Evolutionary conservation across 2,888 invertebrate genomes (phyloP).

Genomic region (Xanthorhoe spadicearia): DNA sequence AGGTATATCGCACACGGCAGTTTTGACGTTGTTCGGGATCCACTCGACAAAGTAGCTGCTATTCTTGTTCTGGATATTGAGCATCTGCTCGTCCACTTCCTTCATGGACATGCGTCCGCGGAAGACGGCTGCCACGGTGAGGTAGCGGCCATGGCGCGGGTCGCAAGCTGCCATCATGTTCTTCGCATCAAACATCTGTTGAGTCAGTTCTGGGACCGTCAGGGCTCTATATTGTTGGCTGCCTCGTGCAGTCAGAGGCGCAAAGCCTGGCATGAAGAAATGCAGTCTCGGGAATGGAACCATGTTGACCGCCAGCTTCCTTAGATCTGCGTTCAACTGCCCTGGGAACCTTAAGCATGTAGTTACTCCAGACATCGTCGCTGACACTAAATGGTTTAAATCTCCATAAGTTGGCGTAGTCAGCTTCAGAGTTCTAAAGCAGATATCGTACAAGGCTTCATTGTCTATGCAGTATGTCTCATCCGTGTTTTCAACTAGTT

Average conservation of each 20-base stretch:
- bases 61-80: slow-evolving; percentile 91
- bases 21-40: slow-evolving; percentile 93
- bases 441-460: slow-evolving; percentile 91
- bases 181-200: slow-evolving; percentile 96
- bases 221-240: slow-evolving; percentile 94
- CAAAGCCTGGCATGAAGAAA: slow-evolving; percentile 85
- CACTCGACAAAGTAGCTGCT: slow-evolving; percentile 91
- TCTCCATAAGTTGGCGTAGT: slow-evolving; percentile 92
- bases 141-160: slow-evolving; percentile 94
- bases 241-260: slow-evolving; percentile 90
- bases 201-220: slow-evolving; percentile 94
- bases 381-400: slow-evolving; percentile 84
- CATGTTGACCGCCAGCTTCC: slow-evolving; percentile 77
- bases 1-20: slow-evolving; percentile 92
- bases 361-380: slow-evolving; percentile 78
- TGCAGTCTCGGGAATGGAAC: slow-evolving; percentile 90
- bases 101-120: slow-evolving; percentile 97
- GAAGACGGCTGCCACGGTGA: slow-evolving; percentile 95
- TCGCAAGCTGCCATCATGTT: slow-evolving; percentile 99
- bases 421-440: slow-evolving; percentile 90
- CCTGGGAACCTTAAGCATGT: slow-evolving; percentile 76
- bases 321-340: slow-evolving; percentile 89
- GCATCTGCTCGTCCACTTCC: slow-evolving; percentile 93
- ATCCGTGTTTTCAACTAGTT: slow-evolving; percentile 89
- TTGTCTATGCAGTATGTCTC: slow-evolving; percentile 89